Evolutionary conservation across 2,113 vertebrate genomes (phyloP), one percentile per base, ranked within the genome.

Genomic region (Megaceryle maxima): DNA sequence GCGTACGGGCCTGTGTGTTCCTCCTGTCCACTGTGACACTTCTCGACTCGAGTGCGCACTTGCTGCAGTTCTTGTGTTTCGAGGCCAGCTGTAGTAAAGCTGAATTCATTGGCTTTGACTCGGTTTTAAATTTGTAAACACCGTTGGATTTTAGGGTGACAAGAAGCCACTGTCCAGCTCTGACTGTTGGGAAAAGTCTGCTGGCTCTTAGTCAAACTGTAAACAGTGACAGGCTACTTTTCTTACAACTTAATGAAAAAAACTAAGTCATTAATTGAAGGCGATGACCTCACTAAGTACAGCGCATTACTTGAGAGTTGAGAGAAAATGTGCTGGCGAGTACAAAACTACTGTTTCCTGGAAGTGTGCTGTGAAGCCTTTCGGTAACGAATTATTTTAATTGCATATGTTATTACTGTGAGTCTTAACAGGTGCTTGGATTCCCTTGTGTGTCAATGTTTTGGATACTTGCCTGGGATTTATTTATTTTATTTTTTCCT

Each of bases 351-450:
- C 29, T 8, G 0, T 76, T 94, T 70, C 80, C 72, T 92, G 60
- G 17, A 77, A 90, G 7, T 55, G 55, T 77, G 56, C 76, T 77
- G 55, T n/a, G 84, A 75, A 74, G 63, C 86, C 60, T 93, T 84
- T 94, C 91, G 74, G 68, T 66, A 88, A 22, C 67, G 86, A 39
- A 86, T 93, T 88, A 74, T 62, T 93, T 81, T 70, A 77, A 90
- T 90, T 92, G 72, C 26, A 10, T 86, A 18, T 77, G 76, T 77
- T 96, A 77, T n/a, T 87, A 50, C 63, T 51, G 16, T 5, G 28
- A 90, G 76, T 19, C 51, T 75, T 95, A 94, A 72, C 83, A 93
- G 87, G 92, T 94, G 88, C 76, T 78, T 88, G 68, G 90, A 78
- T 80, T 92, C 86, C 76, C 60, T 76, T 29, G 16, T 68, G 60